A percentile compares a stretch with the other conserved stretches of the same genome.
These are phyloP conservation scores for Venustaconcha ellipsiformis DNA, from an alignment of 1,140 invertebrate genomes.

Conservation along the genomic window DNA sequence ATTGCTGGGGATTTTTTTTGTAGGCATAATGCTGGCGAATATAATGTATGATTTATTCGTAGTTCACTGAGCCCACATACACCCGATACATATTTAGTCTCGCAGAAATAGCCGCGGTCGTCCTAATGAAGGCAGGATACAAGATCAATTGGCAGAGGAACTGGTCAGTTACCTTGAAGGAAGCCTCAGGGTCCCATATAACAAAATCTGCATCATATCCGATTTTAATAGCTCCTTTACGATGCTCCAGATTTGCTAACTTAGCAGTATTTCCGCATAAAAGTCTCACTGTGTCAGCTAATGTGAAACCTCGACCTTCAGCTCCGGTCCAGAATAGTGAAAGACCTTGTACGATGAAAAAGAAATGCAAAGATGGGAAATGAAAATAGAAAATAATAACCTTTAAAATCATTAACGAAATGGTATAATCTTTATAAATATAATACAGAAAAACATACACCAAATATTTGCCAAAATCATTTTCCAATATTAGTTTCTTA, in stretches of 20 bases:
- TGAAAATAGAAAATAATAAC: too few species aligned
- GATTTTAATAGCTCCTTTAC: conserved; percentile 74
- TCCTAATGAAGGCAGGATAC: too few species aligned
- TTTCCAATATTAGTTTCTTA: too few species aligned
- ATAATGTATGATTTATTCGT: too few species aligned
- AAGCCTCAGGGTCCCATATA: conserved; percentile 77
- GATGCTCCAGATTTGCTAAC: conserved; percentile 73
- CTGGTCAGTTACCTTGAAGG: conserved; percentile 62
- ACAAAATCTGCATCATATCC: conserved; percentile 82
- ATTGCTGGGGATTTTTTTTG: too few species aligned
- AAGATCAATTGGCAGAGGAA: too few species aligned
- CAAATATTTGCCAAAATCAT: background rate
- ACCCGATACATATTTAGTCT: too few species aligned
- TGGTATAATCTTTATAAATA: background rate
- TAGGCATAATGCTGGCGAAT: too few species aligned
- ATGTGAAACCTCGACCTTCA: conserved; percentile 68
- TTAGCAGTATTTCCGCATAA: conserved; percentile 75
- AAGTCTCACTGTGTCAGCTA: conserved; percentile 74
- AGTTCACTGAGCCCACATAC: too few species aligned
- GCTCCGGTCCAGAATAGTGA: conserved; percentile 78
- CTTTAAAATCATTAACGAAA: background rate
- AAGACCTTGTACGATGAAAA: conserved; percentile 69
- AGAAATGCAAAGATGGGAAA: background rate
- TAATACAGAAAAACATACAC: background rate
- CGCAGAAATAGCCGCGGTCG: too few species aligned